Evolutionary conservation across 2,888 invertebrate species (phyloP), one percentile per base, ranked within the genome.

Genomic region (Mayetiola destructor): DNA sequence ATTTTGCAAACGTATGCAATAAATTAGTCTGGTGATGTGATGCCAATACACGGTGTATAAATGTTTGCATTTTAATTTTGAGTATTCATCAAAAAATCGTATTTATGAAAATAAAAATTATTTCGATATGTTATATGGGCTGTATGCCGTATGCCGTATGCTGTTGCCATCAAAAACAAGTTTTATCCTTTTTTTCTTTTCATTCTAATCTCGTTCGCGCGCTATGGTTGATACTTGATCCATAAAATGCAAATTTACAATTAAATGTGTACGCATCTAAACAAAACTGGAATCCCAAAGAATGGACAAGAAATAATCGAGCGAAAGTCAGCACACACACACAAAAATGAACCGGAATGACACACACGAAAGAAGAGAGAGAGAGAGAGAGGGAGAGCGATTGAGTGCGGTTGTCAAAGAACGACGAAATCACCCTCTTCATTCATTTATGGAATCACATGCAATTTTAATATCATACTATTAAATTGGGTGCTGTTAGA

Each of bases 361-460:
- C 6, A 32, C 32, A 10, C 10, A 32, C 32, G 32, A 10, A 9
- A 6, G 32, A 32, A 32, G n/a, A n/a, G n/a, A n/a, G n/a, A n/a
- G n/a, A n/a, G n/a, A n/a, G n/a, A n/a, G n/a, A n/a, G n/a, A n/a
- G n/a, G n/a, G n/a, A n/a, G n/a, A n/a, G n/a, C n/a, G n/a, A n/a
- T n/a, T n/a, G n/a, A n/a, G n/a, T n/a, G n/a, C n/a, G n/a, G n/a
- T n/a, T n/a, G n/a, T n/a, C n/a, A n/a, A n/a, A n/a, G n/a, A n/a
- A n/a, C n/a, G n/a, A 40, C 16, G 27, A 23, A 48, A n/a, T 48
- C 48, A 48, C 48, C 48, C 48, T 48, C 48, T 9, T 48, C 48
- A 48, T 9, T 48, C 27, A 48, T 48, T 48, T 27, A 48, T 48
- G 27, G 48, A 48, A 48, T 48, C 48, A 27, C 48, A 48, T n/a